Base-by-base conservation (phyloP, 2,888 invertebrate species). In the Brassicogethes aeneus region DNA sequence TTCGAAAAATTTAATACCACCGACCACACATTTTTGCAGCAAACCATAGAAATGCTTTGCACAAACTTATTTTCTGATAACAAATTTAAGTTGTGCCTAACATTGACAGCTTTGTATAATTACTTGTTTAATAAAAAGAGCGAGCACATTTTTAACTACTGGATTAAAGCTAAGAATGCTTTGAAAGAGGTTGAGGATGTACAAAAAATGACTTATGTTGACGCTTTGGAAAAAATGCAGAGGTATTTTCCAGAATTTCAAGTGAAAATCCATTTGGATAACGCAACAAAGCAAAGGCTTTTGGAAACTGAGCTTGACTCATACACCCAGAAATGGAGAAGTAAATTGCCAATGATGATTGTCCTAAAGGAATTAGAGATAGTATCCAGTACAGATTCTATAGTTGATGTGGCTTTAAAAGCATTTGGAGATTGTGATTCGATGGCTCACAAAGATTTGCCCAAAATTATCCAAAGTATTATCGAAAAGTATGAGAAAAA, bases 291-390 rank as follows among this genome's bases (percentile, higher is more conserved):
- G 10, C 5, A 5, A 7, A 23, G 10, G 10, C 5, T 10, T 23
- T 23, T 23, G 10, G 23, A 23, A 23, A 23, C 43, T 16, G 62
- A 62, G 44, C 44, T 62, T 34, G 40, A 45, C 13, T 44, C 45
- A n/a, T 62, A 62, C 40, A 53, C 52, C 41, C 42, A 39, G 32
- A 40, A 44, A 10, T 62, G 61, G 61, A 54, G 50, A 34, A 61
- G 59, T 40, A 58, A 56, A 44, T 16, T 52, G n/a, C 45, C 60
- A 1, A 52, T 61, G 44, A 48, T 48, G 44, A 37, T 44, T 12
- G 51, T 48, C 8, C 49, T 57, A 17, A 49, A 47, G 15, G 53
- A 61, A 41, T 34, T 7, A 16, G 37, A 3, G 13, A 33, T 16
- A 43, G 45, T 33, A 32, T 14, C 23, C 10, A 10, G 10, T 23